A percentile compares a stretch with the other conserved stretches of the same genome.
phyloP scores from a whole-genome alignment of 1,140 invertebrate genomes.

The Gryon sp. region DNA sequence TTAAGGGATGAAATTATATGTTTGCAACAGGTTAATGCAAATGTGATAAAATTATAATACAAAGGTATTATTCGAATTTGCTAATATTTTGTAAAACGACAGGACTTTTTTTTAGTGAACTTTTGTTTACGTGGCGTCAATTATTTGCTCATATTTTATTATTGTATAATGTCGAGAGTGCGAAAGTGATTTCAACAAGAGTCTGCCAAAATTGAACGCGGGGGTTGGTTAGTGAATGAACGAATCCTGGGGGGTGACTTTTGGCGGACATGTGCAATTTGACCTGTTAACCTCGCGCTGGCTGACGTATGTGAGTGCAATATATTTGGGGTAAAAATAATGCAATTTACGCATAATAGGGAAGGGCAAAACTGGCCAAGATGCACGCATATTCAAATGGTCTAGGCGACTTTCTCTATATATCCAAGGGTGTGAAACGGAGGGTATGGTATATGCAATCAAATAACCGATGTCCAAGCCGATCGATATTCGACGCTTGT shows the following conservation, averaged over 20 bases:
- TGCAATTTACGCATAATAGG: conserved; percentile 79
- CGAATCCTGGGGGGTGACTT: conserved; percentile 69
- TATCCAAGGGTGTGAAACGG: conserved; percentile 43
- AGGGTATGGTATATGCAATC: conserved; percentile 57
- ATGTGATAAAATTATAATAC: conserved; percentile 1
- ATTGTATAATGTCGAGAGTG: conserved; percentile 42
- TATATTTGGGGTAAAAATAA: conserved; percentile 80
- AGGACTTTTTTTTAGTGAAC: too few species aligned
- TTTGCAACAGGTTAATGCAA: conserved; percentile 26
- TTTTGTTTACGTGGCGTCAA: conserved; percentile 4
- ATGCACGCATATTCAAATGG: conserved; percentile 75
- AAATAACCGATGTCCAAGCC: conserved; percentile 61
- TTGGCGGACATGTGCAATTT: conserved; percentile 77
- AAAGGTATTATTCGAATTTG: too few species aligned
- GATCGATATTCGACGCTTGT: conserved; percentile 65
- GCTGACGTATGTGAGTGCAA: conserved; percentile 67
- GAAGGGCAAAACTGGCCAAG: conserved; percentile 63
- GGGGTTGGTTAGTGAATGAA: conserved; percentile 48
- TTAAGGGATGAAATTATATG: conserved; percentile 11
- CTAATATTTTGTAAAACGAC: too few species aligned
- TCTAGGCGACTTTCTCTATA: conserved; percentile 24
- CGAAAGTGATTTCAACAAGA: conserved; percentile 60
- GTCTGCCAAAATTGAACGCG: conserved; percentile 40
- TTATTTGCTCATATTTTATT: conserved; percentile 44
- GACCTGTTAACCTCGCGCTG: conserved; percentile 76